Conservation (phyloP, 2,888 invertebrate genomes). For the Heliconius aoede region DNA sequence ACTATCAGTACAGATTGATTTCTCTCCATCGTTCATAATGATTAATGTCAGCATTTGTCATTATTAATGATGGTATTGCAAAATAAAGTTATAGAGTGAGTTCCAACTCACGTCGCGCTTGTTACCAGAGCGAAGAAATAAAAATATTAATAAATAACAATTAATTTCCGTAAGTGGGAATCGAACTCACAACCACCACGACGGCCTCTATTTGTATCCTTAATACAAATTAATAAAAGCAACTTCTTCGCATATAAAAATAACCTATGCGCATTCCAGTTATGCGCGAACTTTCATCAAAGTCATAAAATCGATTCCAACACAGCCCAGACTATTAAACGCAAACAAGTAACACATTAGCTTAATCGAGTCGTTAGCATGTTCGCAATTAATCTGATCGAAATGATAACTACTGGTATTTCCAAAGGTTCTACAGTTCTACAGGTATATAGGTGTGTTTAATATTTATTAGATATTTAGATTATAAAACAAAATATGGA, state of each 20-base stretch:
- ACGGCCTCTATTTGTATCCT: neutral
- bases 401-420: conserved; percentile 26
- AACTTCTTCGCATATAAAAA: neutral
- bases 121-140: no score
- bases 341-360: conserved; percentile 33
- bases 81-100: no score
- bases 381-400: conserved; percentile 33
- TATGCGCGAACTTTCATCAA: conserved; percentile 18
- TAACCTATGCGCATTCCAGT: neutral
- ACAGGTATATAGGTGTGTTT: conserved; percentile 11
- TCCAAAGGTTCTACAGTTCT: conserved; percentile 2
- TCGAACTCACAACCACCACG: no score
- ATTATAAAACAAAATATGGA: neutral
- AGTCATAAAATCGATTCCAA: conserved; percentile 31
- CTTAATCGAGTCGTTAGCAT: conserved; percentile 32
- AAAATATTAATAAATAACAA: no score
- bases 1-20: no score
- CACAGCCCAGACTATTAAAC: conserved; percentile 27
- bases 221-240: neutral
- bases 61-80: no score
- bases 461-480: neutral
- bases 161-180: no score
- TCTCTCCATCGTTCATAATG: no score
- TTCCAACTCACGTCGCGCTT: no score
- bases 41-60: no score